Percentiles rank a stretch among this genome's conserved stretches.
These are phyloP conservation scores for Meteorus cinctellus DNA, from an alignment of 2,888 invertebrate genomes.

Conservation along the genomic window DNA sequence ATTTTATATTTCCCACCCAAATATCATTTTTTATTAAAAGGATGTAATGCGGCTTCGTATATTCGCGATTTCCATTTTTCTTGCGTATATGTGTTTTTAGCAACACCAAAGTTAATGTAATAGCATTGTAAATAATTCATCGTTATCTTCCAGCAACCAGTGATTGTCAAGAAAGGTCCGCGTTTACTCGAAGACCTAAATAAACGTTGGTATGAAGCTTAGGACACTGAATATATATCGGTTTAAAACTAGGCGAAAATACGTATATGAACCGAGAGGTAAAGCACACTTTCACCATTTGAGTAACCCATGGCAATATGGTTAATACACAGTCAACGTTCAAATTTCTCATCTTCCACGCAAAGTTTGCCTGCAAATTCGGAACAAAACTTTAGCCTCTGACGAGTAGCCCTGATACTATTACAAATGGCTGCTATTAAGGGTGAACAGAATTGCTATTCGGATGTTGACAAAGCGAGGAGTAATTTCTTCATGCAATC, in stretches of 20 bases:
- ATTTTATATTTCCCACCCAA: too few species aligned
- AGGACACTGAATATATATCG: neutral
- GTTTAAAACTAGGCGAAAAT: neutral
- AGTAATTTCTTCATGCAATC: neutral
- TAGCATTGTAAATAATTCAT: slow-evolving; percentile 7
- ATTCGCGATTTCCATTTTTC: too few species aligned
- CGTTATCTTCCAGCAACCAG: slow-evolving; percentile 16
- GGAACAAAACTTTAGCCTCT: slow-evolving; percentile 21
- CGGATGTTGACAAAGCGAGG: neutral
- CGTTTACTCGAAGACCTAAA: slow-evolving; percentile 32
- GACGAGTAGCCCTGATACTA: slow-evolving; percentile 31
- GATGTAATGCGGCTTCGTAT: too few species aligned
- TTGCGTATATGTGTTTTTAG: too few species aligned
- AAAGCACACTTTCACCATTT: neutral
- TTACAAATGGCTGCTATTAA: slow-evolving; percentile 39
- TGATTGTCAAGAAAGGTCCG: slow-evolving; percentile 4
- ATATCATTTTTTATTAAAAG: too few species aligned
- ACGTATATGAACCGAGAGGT: neutral
- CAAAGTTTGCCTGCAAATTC: slow-evolving; percentile 18
- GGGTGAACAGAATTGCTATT: neutral
- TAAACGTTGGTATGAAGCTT: slow-evolving; percentile 30
- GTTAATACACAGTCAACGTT: neutral
- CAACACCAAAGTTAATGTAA: neutral
- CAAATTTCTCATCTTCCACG: neutral
- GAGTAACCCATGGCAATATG: neutral